Percentiles rank a stretch among this genome's conserved stretches.
phyloP scores from a whole-genome alignment of 2,113 vertebrate genomes.

The Accipiter cooperii region DNA sequence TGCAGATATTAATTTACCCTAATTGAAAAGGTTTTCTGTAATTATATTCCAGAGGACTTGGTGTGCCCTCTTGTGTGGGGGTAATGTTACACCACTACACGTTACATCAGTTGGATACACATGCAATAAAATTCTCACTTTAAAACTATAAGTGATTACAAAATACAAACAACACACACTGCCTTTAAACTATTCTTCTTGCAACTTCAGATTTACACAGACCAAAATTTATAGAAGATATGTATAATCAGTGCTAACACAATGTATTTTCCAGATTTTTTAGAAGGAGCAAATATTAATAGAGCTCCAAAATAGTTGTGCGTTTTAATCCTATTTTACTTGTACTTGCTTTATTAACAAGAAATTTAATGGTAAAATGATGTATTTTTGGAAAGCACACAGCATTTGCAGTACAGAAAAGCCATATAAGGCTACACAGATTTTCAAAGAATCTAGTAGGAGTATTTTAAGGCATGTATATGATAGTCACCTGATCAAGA shows the following conservation, averaged over 20 bases:
- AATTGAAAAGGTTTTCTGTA: not conserved
- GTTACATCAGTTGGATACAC: not conserved
- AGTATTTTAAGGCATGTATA: not conserved
- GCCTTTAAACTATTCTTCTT: not conserved
- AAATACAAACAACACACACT: not conserved
- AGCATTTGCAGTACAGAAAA: not conserved
- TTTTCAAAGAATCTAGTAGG: not conserved
- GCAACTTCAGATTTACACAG: not conserved
- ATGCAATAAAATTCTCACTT: not conserved
- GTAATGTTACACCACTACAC: not conserved
- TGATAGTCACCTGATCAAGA: not conserved
- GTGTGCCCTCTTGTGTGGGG: not conserved
- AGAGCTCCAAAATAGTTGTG: not conserved
- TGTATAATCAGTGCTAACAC: not conserved
- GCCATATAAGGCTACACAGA: not conserved
- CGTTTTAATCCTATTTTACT: not conserved
- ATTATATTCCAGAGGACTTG: not conserved
- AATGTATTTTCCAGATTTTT: not conserved
- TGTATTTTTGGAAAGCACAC: not conserved
- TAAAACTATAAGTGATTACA: not conserved
- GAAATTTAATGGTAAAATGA: not conserved
- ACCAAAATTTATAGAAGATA: not conserved
- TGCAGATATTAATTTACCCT: not conserved
- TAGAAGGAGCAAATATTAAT: not conserved
- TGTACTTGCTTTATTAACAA: not conserved